Conservation (phyloP, 1,140 invertebrate genomes). For the Acromyrmex charruanus region DNA sequence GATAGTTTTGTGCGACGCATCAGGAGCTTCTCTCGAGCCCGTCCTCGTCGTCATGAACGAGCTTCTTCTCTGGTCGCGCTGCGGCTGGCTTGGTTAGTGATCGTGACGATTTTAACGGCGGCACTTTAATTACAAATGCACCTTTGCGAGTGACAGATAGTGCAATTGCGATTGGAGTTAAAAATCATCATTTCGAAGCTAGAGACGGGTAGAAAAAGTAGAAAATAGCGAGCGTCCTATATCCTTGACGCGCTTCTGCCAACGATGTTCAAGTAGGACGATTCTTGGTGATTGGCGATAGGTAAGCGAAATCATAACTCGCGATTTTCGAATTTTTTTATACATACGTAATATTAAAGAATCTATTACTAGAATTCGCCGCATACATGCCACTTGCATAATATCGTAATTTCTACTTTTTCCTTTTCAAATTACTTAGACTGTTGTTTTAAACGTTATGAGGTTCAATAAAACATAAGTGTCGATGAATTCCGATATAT, state of each 20-base stretch:
- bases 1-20: neutral
- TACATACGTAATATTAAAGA: neutral
- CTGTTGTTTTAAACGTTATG: neutral
- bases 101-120: constrained; percentile 7
- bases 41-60: constrained; percentile 44
- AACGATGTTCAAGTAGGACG: constrained; percentile 41
- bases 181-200: neutral
- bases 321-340: neutral
- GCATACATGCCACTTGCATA: too few species aligned
- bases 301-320: constrained; percentile 22
- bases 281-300: constrained; percentile 21
- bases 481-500: neutral
- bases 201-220: neutral
- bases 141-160: constrained; percentile 74
- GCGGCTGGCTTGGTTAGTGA: constrained; percentile 13
- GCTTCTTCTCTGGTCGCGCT: constrained; percentile 17
- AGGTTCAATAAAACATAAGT: neutral
- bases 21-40: constrained; percentile 13
- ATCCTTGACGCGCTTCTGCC: constrained; percentile 12
- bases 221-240: neutral
- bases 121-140: constrained; percentile 1
- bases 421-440: neutral
- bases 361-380: too few species aligned
- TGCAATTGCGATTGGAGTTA: constrained; percentile 54
- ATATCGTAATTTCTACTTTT: too few species aligned